These are phyloP conservation scores for Mirounga angustirostris DNA, from an alignment of 2,113 vertebrate species.

Conservation along the genomic window DNA sequence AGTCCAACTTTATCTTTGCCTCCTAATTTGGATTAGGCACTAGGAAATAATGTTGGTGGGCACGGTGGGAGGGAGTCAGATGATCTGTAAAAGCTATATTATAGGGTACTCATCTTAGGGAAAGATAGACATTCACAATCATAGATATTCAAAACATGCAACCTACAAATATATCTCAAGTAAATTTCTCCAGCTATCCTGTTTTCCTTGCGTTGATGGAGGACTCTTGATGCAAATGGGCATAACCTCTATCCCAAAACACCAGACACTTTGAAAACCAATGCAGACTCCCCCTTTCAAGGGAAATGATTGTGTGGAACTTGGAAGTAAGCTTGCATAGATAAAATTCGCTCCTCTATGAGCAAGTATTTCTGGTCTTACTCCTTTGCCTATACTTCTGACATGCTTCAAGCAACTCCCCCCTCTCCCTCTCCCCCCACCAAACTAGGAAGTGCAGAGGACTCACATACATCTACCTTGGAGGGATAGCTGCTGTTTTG, in stretches of 20 bases:
- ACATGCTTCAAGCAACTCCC: background rate
- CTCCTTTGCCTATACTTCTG: background rate
- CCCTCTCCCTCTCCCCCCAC: too few relatives aligned
- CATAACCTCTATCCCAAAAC: background rate
- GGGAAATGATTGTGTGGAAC: background rate
- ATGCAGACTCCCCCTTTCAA: background rate
- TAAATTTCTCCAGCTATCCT: background rate
- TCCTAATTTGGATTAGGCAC: background rate
- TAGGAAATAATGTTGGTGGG: background rate
- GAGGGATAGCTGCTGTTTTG: background rate
- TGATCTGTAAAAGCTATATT: background rate
- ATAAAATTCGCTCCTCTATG: background rate
- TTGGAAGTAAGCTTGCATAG: background rate
- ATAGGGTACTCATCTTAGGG: background rate
- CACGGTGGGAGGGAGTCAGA: background rate
- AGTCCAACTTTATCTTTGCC: background rate
- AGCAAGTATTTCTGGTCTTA: background rate
- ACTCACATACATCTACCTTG: background rate
- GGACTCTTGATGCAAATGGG: background rate
- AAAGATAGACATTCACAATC: background rate
- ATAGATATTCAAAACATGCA: background rate
- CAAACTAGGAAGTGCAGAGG: background rate
- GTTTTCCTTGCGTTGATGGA: background rate
- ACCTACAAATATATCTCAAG: background rate
- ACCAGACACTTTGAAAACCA: background rate